phyloP scores from a whole-genome alignment of 1,140 invertebrate species.

The Bilobella aurantiaca region DNA sequence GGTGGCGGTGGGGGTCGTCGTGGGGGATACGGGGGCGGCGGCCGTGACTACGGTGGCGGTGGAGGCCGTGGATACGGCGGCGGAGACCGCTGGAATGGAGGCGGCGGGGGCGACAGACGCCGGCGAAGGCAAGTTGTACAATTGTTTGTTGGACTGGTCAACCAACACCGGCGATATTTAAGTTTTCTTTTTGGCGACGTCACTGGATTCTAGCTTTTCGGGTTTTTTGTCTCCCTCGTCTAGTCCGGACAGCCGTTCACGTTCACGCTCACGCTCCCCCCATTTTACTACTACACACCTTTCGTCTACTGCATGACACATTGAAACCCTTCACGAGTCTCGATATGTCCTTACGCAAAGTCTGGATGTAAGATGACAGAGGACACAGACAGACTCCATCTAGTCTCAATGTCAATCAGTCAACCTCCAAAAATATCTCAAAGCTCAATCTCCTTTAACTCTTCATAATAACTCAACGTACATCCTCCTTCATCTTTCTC shows the following conservation, averaged over 20 bases:
- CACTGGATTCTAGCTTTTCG: background rate
- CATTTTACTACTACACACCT: background rate
- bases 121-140: background rate
- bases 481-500: too few species aligned
- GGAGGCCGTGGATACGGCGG: background rate
- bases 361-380: too few species aligned
- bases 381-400: too few species aligned
- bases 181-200: too few species aligned
- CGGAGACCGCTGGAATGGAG: background rate
- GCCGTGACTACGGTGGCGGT: background rate
- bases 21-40: slow-evolving; percentile 35
- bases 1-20: slow-evolving; percentile 39
- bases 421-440: too few species aligned
- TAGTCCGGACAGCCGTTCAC: background rate
- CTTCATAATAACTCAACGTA: too few species aligned
- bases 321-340: background rate
- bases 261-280: background rate
- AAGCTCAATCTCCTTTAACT: too few species aligned
- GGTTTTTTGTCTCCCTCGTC: background rate
- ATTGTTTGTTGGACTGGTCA: too few species aligned
- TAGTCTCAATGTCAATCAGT: too few species aligned
- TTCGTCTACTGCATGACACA: background rate
- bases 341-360: too few species aligned
- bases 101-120: background rate
- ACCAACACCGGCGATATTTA: too few species aligned